Base-by-base conservation (phyloP, 1,140 invertebrate genomes). In the Condylostylus longicornis region DNA sequence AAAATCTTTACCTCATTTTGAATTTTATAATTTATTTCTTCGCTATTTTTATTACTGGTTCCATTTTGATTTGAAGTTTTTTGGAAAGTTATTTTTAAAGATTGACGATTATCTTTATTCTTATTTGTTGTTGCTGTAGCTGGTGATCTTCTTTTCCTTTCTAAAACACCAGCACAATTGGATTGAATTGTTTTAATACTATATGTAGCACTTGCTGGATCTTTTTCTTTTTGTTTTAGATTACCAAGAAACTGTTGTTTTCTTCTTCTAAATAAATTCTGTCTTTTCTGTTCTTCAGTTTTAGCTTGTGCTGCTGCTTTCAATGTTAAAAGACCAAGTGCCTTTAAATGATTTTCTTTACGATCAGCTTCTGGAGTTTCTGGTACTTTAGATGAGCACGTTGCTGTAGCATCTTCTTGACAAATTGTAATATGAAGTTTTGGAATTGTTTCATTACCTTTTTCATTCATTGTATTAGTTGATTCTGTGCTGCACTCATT, bases 21-120 rank as follows among this genome's bases (percentile, higher is more conserved):
- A 53, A 80, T 77, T 46, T 76, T 82, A 63, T 80, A 79, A 50
- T 72, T 74, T 14, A 75, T 69, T 41, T 74, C 71, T 28, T 75
- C 70, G 19, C 69, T 72, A 28, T 71, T 68, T 9, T 57, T 67
- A 45, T 51, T 66, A 14, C 64, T 65, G 39, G 54, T 55, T 6
- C 63, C 49, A 19, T 65, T 61, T 35, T 63, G 63, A 37, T 64
- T 64, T 1, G 51, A 50, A 43, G 72, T 70, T 50, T 82, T 80
- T 52, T 82, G 80, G 51, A 83, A 71, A 31, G 81, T 79, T 76
- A 83, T 80, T 50, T 82, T 83, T 31, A 83, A 54, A 0, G 76
- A 74, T 40, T 73, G 78, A 28, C 76, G 66, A 13, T 54, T 51
- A 2, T 49, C 22, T 66, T 69, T 38, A 67, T 70, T 58, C 76